Conservation (phyloP, 2,113 vertebrate genomes). For the Cyanocitta stelleri region DNA sequence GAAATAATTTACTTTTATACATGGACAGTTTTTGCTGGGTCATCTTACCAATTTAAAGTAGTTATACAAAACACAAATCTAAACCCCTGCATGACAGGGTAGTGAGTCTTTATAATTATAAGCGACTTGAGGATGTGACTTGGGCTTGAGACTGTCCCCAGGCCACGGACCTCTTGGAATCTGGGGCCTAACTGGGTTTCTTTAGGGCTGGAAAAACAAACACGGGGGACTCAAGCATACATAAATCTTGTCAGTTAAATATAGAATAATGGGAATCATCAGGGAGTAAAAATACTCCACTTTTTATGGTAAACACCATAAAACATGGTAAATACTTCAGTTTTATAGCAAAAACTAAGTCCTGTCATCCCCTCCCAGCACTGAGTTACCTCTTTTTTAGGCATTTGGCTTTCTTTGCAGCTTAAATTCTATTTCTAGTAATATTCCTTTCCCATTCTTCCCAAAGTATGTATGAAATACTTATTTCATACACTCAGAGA, state of each 20-base stretch:
- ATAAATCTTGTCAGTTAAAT: slow-evolving; percentile 1
- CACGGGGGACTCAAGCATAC: not conserved
- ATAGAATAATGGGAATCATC: not conserved
- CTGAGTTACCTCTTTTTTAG: not conserved
- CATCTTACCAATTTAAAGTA: not conserved
- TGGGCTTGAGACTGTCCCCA: not conserved
- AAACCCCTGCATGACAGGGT: not conserved
- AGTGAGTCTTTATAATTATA: not conserved
- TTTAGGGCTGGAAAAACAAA: not conserved
- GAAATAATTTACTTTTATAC: not conserved
- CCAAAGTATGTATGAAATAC: not conserved
- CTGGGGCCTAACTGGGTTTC: not conserved
- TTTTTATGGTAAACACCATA: not conserved
- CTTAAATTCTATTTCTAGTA: not conserved
- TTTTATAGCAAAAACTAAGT: not conserved
- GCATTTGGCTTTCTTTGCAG: not conserved
- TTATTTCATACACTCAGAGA: not conserved
- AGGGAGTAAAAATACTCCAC: not conserved
- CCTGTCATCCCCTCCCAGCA: not conserved
- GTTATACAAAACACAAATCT: not conserved
- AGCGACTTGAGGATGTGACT: not conserved
- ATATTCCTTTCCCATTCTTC: not conserved
- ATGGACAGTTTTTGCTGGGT: not conserved
- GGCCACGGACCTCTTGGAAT: not conserved
- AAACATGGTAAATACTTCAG: not conserved